Evolutionary conservation across 2,113 vertebrate species (phyloP).

Genomic region (Ceyx melanurus): DNA sequence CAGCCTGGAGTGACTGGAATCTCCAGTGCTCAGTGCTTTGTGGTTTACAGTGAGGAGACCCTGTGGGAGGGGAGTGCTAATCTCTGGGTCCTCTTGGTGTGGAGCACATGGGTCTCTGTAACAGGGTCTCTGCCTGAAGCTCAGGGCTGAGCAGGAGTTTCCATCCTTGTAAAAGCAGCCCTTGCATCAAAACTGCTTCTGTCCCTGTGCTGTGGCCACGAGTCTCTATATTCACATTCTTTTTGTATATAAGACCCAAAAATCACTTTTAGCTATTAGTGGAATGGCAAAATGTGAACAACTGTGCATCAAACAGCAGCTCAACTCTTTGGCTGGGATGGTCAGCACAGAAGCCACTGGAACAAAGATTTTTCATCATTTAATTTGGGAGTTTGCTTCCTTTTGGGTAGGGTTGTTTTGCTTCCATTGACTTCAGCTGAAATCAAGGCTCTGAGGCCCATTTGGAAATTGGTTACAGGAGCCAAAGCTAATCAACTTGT

Average conservation of each 20-base stretch:
- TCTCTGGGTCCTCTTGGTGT: rapidly evolving
- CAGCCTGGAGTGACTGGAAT: not conserved
- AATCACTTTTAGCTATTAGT: not conserved
- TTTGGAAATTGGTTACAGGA: not conserved
- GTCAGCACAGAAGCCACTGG: not conserved
- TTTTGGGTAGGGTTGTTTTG: not conserved
- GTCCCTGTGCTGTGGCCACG: not conserved
- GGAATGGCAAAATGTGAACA: not conserved
- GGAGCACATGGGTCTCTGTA: not conserved
- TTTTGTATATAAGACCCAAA: not conserved
- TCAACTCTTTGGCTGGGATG: not conserved
- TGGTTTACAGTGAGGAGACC: rapidly evolving
- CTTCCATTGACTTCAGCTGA: not conserved
- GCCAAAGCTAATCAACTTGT: not conserved
- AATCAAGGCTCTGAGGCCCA: not conserved
- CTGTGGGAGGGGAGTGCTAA: not conserved
- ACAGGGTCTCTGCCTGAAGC: not conserved
- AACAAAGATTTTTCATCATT: not conserved
- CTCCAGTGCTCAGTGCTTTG: not conserved
- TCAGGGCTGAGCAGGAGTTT: not conserved
- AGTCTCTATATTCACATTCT: not conserved
- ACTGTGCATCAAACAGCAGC: not conserved
- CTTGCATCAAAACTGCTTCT: not conserved
- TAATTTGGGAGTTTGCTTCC: not conserved
- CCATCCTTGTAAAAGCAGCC: not conserved